These are phyloP conservation scores for Syngnathus floridae DNA, from an alignment of 2,113 vertebrate species.

Conservation along the genomic window DNA sequence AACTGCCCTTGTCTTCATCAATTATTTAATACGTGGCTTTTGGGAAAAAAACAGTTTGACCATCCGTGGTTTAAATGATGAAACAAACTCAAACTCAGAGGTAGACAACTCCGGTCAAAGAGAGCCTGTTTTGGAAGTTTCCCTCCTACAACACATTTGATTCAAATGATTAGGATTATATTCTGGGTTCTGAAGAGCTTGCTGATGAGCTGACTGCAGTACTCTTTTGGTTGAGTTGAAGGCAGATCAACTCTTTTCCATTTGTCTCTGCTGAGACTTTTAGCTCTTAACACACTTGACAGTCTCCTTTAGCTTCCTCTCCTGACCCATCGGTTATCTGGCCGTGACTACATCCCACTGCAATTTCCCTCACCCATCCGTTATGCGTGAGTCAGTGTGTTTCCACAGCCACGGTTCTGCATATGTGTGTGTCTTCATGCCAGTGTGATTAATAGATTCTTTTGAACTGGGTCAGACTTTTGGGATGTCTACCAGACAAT, in stretches of 20 bases:
- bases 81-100: too few species aligned
- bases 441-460: constrained; percentile 65
- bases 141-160: too few species aligned
- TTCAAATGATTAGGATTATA: too few species aligned
- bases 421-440: constrained; percentile 26
- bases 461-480: constrained; percentile 53
- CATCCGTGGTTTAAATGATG: too few species aligned
- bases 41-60: too few species aligned
- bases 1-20: too few species aligned
- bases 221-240: too few species aligned
- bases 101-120: too few species aligned
- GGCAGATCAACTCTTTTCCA: neutral
- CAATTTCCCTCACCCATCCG: neutral
- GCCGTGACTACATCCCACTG: constrained; percentile 4
- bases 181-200: too few species aligned
- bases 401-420: neutral
- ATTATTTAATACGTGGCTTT: too few species aligned
- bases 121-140: too few species aligned
- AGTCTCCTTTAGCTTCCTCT: constrained; percentile 1
- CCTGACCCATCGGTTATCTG: constrained; percentile 5
- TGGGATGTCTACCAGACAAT: constrained; percentile 40
- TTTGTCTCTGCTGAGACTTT: neutral
- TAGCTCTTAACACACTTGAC: constrained; percentile 12
- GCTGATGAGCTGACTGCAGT: too few species aligned
- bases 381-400: constrained; percentile 19